Conservation (phyloP, 2,113 vertebrate genomes). For the Malurus cyaneus region DNA sequence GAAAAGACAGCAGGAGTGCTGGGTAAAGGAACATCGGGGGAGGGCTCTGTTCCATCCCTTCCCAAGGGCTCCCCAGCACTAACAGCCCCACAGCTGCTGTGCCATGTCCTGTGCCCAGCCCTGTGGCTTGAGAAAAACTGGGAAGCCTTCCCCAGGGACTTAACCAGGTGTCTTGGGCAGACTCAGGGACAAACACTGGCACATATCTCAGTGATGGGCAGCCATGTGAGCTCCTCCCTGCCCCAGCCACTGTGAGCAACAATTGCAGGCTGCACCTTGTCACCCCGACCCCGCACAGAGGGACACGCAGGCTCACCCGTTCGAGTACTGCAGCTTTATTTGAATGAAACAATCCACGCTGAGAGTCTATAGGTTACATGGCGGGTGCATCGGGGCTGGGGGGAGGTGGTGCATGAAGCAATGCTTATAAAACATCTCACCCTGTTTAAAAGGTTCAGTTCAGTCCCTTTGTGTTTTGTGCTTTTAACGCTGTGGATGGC, state of each 20-base stretch:
- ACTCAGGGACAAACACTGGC: background rate
- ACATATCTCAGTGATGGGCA: background rate
- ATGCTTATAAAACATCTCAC: conserved; percentile 54
- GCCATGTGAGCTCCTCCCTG: background rate
- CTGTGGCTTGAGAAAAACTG: background rate
- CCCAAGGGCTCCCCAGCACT: background rate
- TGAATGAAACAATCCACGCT: conserved; percentile 55
- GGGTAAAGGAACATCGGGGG: background rate
- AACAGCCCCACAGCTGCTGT: background rate
- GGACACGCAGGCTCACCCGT: conserved; percentile 21
- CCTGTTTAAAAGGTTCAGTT: conserved; percentile 63
- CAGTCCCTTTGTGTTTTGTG: conserved; percentile 61
- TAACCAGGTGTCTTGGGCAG: background rate
- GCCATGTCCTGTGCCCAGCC: fast-evolving
- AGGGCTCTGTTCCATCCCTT: background rate
- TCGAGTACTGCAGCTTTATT: conserved; percentile 71
- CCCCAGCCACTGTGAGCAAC: background rate
- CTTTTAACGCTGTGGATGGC: background rate
- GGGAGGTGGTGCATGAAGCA: background rate
- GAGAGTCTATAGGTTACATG: conserved; percentile 43
- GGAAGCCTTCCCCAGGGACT: background rate
- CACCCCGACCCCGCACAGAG: background rate
- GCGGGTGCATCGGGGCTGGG: background rate
- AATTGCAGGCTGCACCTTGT: background rate
- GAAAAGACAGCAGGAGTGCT: background rate